Percentiles rank a stretch among this genome's conserved stretches.
Evolutionary conservation across 1,140 invertebrate species (phyloP).

Genomic region (Pseudomyrmex concolor): DNA sequence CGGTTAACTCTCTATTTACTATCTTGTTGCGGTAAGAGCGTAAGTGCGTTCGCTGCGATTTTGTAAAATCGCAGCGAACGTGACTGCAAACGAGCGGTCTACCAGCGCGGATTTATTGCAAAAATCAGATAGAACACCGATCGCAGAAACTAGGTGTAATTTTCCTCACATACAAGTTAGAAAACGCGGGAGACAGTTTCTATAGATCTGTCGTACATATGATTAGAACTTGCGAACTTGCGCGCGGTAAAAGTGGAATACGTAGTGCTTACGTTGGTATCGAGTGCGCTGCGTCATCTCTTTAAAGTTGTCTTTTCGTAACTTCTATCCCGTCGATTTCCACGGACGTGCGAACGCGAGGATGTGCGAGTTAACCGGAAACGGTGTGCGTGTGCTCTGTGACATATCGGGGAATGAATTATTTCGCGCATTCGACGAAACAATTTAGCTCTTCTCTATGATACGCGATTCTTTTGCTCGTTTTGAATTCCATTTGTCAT

Average conservation of each 20-base stretch:
- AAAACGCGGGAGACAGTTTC: slow-evolving; percentile 7
- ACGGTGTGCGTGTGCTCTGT: slow-evolving; percentile 41
- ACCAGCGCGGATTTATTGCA: slow-evolving; percentile 1
- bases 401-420: slow-evolving; percentile 36
- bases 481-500: not conserved
- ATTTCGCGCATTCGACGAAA: slow-evolving; percentile 38
- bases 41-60: not conserved
- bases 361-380: slow-evolving; percentile 42
- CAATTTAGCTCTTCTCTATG: not conserved
- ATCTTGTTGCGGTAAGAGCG: not conserved
- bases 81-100: not conserved
- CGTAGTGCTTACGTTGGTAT: slow-evolving; percentile 23
- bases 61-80: not conserved
- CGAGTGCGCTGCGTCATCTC: slow-evolving; percentile 5
- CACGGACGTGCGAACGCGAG: slow-evolving; percentile 27
- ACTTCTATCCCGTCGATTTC: slow-evolving; percentile 42
- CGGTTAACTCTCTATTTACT: too few species aligned
- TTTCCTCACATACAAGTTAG: not conserved
- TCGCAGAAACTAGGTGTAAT: slow-evolving; percentile 37
- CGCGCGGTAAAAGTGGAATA: slow-evolving; percentile 57
- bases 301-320: slow-evolving; percentile 55
- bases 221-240: slow-evolving; percentile 41
- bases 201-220: slow-evolving; percentile 32
- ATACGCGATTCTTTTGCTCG: not conserved
- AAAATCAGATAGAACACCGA: slow-evolving; percentile 29